Evolutionary conservation across 2,888 invertebrate genomes (phyloP).

Genomic region (Dysmachus trigonus): DNA sequence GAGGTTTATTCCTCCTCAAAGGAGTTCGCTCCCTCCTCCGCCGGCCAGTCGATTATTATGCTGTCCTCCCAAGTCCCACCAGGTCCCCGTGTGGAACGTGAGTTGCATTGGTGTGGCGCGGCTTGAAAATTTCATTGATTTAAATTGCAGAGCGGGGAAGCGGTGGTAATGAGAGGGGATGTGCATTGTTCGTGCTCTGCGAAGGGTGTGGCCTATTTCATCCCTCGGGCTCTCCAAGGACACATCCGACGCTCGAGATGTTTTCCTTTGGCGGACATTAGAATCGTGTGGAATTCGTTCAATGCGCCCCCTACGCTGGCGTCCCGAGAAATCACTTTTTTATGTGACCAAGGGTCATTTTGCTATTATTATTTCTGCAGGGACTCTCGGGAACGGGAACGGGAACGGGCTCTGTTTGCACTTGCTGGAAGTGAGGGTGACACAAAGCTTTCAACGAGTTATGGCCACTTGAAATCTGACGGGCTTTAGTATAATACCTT

Average conservation of each 20-base stretch:
- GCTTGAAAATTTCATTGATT: constrained; percentile 43
- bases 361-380: neutral
- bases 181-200: constrained; percentile 19
- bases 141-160: constrained; percentile 30
- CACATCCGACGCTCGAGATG: neutral
- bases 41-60: constrained; percentile 1
- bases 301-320: neutral
- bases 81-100: constrained; percentile 18
- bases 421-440: constrained; percentile 24
- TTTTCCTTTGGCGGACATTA: constrained; percentile 7
- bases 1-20: neutral
- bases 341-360: constrained; percentile 41
- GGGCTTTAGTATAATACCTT: neutral
- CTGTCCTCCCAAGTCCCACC: neutral
- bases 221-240: constrained; percentile 1
- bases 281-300: constrained; percentile 15
- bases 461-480: neutral
- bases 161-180: neutral
- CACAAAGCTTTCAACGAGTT: neutral
- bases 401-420: constrained; percentile 5
- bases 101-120: constrained; percentile 36
- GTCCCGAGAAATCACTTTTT: constrained; percentile 35
- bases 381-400: too few relatives aligned
- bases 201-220: constrained; percentile 36
- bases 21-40: neutral